Evolutionary conservation across 2,113 vertebrate genomes (phyloP).

Genomic region (Percina caprodes): DNA sequence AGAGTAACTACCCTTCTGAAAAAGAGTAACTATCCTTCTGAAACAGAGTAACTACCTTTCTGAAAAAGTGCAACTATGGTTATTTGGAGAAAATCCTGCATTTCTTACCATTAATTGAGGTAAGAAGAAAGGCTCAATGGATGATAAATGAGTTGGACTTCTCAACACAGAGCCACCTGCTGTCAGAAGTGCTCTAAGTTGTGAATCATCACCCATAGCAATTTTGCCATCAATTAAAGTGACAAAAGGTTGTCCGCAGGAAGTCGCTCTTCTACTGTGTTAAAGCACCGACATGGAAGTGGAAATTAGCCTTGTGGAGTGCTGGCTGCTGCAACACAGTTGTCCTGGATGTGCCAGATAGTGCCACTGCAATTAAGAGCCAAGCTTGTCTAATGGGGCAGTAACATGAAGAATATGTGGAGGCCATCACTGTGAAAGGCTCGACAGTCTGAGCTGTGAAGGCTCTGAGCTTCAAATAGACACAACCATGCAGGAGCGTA

Average conservation of each 20-base stretch:
- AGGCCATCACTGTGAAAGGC: constrained; percentile 43
- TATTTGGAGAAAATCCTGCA: constrained; percentile 23
- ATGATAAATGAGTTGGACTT: constrained; percentile 61
- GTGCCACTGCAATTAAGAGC: constrained; percentile 71
- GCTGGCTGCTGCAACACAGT: constrained; percentile 67
- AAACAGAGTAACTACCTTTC: too few relatives aligned
- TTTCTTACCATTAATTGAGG: constrained; percentile 59
- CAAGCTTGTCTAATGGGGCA: constrained; percentile 58
- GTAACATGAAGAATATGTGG: constrained; percentile 56
- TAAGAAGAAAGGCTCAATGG: constrained; percentile 42
- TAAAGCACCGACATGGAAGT: constrained; percentile 45
- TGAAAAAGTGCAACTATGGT: too few relatives aligned
- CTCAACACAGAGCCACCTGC: constrained; percentile 54
- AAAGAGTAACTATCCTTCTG: too few relatives aligned
- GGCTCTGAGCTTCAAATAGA: constrained; percentile 44
- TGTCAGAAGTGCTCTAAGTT: constrained; percentile 59
- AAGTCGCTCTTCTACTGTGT: constrained; percentile 34
- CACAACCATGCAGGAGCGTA: constrained; percentile 22
- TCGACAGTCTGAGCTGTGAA: constrained; percentile 28
- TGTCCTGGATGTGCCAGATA: constrained; percentile 52
- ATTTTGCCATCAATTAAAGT: constrained; percentile 76
- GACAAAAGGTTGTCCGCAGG: constrained; percentile 59
- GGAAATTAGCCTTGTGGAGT: constrained; percentile 69
- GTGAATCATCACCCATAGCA: constrained; percentile 74
- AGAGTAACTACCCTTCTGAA: too few relatives aligned